Conservation (phyloP, 1,140 invertebrate species). For the Oryctes rhinoceros region DNA sequence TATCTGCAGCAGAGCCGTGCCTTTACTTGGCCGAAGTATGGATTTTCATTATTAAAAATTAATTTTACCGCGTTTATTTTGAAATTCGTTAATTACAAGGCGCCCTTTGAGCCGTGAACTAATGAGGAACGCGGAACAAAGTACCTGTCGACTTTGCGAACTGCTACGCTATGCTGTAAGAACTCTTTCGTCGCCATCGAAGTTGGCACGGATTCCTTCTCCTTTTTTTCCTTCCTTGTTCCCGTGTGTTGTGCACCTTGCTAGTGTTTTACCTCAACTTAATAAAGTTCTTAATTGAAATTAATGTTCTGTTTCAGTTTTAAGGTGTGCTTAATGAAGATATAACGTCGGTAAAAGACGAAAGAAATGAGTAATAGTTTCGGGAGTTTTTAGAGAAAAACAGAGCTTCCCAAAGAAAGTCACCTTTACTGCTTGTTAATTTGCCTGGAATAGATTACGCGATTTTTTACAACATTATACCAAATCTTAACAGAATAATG, state of each 20-base stretch:
- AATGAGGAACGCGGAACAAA: not conserved
- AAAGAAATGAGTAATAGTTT: not conserved
- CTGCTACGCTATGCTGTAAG: not conserved
- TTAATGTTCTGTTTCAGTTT: constrained; percentile 8
- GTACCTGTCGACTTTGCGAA: not conserved
- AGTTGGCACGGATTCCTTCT: no score
- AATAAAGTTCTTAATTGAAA: constrained; percentile 23
- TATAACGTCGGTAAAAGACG: not conserved
- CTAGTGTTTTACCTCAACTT: not conserved
- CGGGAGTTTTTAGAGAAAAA: no score
- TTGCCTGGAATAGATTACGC: no score
- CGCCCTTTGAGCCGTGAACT: not conserved
- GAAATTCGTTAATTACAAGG: constrained; percentile 4
- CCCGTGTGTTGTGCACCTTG: not conserved
- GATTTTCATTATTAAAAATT: constrained; percentile 20
- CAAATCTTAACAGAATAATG: no score
- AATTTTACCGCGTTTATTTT: not conserved
- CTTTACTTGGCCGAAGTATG: not conserved
- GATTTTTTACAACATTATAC: no score
- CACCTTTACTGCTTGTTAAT: no score
- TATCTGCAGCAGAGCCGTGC: no score
- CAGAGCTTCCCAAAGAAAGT: no score
- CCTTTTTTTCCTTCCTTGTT: not conserved
- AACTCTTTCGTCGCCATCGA: no score
- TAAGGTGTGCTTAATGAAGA: not conserved